These are phyloP conservation scores for Drosophila ambigua DNA, from an alignment of 1,140 invertebrate genomes.

Conservation along the genomic window DNA sequence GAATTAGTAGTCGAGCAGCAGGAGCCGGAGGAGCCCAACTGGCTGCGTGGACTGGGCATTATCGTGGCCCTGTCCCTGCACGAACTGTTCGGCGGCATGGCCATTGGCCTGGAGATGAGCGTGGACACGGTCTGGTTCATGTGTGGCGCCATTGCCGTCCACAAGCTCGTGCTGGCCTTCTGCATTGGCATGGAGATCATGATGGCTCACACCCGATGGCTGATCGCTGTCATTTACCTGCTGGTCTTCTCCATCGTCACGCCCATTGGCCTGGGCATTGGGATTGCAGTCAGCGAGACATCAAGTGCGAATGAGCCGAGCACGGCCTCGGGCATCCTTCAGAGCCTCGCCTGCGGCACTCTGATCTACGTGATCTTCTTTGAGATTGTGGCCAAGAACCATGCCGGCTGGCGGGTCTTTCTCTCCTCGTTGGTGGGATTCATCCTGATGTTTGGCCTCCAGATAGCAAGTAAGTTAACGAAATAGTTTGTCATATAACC, in stretches of 20 bases:
- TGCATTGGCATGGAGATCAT: conserved; percentile 92
- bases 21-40: conserved; percentile 76
- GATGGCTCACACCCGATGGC: conserved; percentile 86
- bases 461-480: conserved; percentile 89
- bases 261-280: conserved; percentile 90
- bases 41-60: conserved; percentile 89
- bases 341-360: conserved; percentile 86
- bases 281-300: conserved; percentile 86
- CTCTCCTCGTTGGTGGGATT: conserved; percentile 90
- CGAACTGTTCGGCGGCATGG: conserved; percentile 95
- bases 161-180: conserved; percentile 95
- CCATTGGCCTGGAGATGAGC: conserved; percentile 91
- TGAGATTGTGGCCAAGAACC: conserved; percentile 92
- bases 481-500: no score
- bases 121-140: conserved; percentile 90
- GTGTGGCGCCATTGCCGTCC: conserved; percentile 92
- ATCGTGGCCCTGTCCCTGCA: conserved; percentile 95
- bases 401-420: conserved; percentile 89
- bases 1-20: conserved; percentile 76
- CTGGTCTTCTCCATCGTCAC: conserved; percentile 91
- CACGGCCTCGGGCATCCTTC: conserved; percentile 85
- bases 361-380: conserved; percentile 96
- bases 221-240: conserved; percentile 88
- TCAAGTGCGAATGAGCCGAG: conserved; percentile 86
- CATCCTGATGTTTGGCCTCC: conserved; percentile 90